These are phyloP conservation scores for Ictalurus punctatus DNA, from an alignment of 2,113 vertebrate species.

Conservation along the genomic window DNA sequence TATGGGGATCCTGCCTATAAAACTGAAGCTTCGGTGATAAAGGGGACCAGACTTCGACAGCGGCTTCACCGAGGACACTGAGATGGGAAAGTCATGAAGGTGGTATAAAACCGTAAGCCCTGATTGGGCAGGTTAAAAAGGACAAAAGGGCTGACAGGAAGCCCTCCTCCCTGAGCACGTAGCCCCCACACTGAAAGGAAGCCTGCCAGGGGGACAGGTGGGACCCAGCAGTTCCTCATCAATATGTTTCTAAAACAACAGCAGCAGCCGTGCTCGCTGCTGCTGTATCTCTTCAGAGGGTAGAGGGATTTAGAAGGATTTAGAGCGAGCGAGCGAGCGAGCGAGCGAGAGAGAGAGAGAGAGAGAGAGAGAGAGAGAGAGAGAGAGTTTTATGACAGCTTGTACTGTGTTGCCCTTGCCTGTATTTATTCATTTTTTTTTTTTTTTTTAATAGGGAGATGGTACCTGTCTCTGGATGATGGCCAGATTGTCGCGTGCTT, in stretches of 20 bases:
- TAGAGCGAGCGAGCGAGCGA: not conserved
- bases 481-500: slow-evolving; percentile 77
- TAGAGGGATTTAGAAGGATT: slow-evolving; percentile 27
- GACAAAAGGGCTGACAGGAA: slow-evolving; percentile 23
- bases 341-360: not conserved
- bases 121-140: slow-evolving; percentile 13
- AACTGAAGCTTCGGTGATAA: not conserved
- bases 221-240: not conserved
- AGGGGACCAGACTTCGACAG: not conserved
- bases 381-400: not conserved
- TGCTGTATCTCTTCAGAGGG: slow-evolving; percentile 23
- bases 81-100: not conserved
- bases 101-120: not conserved
- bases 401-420: slow-evolving; percentile 25
- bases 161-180: slow-evolving; percentile 30
- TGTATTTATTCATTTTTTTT: slow-evolving; percentile 3
- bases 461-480: slow-evolving; percentile 89
- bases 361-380: not conserved
- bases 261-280: slow-evolving; percentile 10
- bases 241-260: not conserved
- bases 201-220: not conserved
- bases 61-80: not conserved
- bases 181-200: slow-evolving; percentile 43
- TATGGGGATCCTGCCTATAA: not conserved
- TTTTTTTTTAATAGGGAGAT: not conserved